Conservation (phyloP, 1,140 invertebrate species). For the Coptotermes formosanus region DNA sequence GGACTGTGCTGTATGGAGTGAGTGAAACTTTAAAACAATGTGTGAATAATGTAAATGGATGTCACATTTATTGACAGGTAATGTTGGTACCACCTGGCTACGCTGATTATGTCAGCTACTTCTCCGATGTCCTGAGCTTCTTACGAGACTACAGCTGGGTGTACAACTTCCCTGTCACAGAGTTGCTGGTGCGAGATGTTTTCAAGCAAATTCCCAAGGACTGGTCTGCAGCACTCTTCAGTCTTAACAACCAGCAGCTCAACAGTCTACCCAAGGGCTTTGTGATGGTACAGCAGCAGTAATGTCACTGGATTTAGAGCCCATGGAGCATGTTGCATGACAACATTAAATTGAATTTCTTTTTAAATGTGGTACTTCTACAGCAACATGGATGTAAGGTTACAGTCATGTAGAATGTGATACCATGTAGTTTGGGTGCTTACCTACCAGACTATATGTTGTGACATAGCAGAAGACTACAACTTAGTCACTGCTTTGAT, state of each 20-base stretch:
- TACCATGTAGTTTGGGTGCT: too few relatives aligned
- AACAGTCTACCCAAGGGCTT: slow-evolving; percentile 45
- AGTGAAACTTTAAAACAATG: too few relatives aligned
- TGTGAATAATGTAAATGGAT: neutral
- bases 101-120: slow-evolving; percentile 50
- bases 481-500: too few relatives aligned
- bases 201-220: slow-evolving; percentile 55
- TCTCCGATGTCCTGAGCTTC: slow-evolving; percentile 56
- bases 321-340: too few relatives aligned
- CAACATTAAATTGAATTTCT: too few relatives aligned
- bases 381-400: too few relatives aligned
- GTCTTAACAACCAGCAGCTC: slow-evolving; percentile 48
- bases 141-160: slow-evolving; percentile 63
- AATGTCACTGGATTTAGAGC: too few relatives aligned
- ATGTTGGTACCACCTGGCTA: slow-evolving; percentile 10
- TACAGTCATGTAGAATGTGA: too few relatives aligned
- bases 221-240: slow-evolving; percentile 51
- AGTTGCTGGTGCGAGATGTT: slow-evolving; percentile 57
- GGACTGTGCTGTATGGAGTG: neutral
- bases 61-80: neutral
- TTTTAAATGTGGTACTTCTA: too few relatives aligned
- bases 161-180: slow-evolving; percentile 63
- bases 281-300: slow-evolving; percentile 24
- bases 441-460: too few relatives aligned
- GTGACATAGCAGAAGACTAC: too few relatives aligned